phyloP scores from a whole-genome alignment of 2,888 invertebrate species.

The Agrotis clavis region DNA sequence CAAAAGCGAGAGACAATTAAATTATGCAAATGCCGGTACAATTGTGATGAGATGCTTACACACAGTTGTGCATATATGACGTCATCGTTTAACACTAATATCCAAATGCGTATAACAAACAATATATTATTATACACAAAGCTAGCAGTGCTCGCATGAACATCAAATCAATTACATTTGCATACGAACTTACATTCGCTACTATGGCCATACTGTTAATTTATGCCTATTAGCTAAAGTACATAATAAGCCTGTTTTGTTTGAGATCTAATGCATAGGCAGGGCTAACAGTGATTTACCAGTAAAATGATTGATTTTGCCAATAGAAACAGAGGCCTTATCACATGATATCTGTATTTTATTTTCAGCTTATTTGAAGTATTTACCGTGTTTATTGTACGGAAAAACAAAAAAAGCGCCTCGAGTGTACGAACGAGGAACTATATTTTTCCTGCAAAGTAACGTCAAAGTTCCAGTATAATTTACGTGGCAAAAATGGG shows the following conservation, averaged over 20 bases:
- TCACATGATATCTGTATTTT: too few relatives aligned
- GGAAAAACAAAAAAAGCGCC: too few relatives aligned
- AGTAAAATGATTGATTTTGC: background rate
- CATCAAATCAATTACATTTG: constrained; percentile 59
- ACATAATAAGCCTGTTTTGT: constrained; percentile 15
- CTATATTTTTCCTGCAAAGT: too few relatives aligned
- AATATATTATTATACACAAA: constrained; percentile 32
- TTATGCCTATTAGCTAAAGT: constrained; percentile 33
- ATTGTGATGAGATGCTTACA: constrained; percentile 20
- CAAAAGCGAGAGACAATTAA: constrained; percentile 9
- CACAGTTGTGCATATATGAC: constrained; percentile 19
- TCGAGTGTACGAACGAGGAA: too few relatives aligned
- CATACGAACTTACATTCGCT: constrained; percentile 44
- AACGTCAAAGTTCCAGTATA: too few relatives aligned
- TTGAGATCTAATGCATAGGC: background rate
- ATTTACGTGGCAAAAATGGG: too few relatives aligned
- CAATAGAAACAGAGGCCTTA: too few relatives aligned
- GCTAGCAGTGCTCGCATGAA: constrained; percentile 23
- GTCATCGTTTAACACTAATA: constrained; percentile 32
- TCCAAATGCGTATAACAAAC: constrained; percentile 28
- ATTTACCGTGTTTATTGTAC: too few relatives aligned
- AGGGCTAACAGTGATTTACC: background rate
- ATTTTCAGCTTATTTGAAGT: too few relatives aligned
- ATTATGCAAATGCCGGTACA: constrained; percentile 35
- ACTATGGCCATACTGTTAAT: constrained; percentile 28